A percentile compares a stretch with the other conserved stretches of the same genome.
Conservation (phyloP, 1,140 invertebrate genomes). For the Cydia amplana region DNA sequence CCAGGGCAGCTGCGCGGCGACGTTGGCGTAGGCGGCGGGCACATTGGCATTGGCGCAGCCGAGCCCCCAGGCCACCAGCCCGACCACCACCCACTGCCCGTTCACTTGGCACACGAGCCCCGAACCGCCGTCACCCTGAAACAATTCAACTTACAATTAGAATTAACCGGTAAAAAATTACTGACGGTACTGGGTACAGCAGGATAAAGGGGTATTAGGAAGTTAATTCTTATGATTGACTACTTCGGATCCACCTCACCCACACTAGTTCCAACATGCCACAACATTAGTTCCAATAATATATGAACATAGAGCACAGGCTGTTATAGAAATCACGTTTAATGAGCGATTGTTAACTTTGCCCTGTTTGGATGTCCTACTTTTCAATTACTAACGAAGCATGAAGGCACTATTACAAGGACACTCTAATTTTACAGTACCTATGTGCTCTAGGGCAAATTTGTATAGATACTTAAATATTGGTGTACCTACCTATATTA, state of each 20-base stretch:
- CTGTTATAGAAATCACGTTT: not conserved
- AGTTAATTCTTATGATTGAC: no score
- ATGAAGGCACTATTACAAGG: not conserved
- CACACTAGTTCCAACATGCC: not conserved
- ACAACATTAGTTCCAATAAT: no score
- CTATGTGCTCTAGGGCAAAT: no score
- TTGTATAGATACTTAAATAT: no score
- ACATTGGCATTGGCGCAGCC: conserved; percentile 83
- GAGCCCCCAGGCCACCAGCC: conserved; percentile 88
- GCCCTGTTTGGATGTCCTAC: not conserved
- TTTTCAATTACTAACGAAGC: not conserved
- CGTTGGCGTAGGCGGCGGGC: conserved; percentile 85
- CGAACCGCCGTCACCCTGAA: conserved; percentile 88
- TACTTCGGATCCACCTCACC: not conserved
- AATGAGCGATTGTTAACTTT: not conserved
- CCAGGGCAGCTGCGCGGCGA: conserved; percentile 83
- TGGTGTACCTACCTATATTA: not conserved
- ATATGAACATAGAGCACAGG: no score
- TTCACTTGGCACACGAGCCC: conserved; percentile 84
- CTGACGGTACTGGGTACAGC: not conserved
- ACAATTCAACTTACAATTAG: conserved; percentile 33
- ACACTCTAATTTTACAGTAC: not conserved
- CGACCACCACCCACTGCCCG: conserved; percentile 82
- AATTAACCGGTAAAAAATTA: not conserved
- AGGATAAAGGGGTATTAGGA: not conserved